Evolutionary conservation across 2,113 vertebrate species (phyloP), one percentile per base, ranked within the genome.

Genomic region (Tonatia bakeri): DNA sequence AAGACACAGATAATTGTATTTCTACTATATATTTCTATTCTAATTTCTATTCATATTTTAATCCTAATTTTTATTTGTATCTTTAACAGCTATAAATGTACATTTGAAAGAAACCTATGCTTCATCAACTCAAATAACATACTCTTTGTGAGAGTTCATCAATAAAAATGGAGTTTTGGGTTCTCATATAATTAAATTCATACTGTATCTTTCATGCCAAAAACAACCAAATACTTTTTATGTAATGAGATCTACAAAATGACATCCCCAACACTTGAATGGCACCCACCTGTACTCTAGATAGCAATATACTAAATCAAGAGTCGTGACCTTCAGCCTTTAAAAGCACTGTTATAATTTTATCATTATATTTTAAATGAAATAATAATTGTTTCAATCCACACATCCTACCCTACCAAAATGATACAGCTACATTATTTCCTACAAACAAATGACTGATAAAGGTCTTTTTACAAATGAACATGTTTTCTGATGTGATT

Each of bases 101-200:
- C 20, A 31, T 81, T 72, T 64, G 7, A 8, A 31, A 54, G 61
- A 75, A 67, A 22, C 7, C 31, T 61, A 31, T 19, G n/a, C 81
- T 94, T 72, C 91, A 38, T 64, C n/a, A 77, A 94, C 40, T 72
- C 45, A 95, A 67, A 50, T 7, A 95, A 70, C 13, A 81, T 76
- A 90, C 47, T 76, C 2, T 82, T 70, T 20, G 31, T 67, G 43
- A 97, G 50, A 80, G 87, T 8, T 73, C 69, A 85, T n/a, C 38
- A 80, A 69, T 20, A 75, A 67, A 91, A 69, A 59, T 1, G 15
- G 8, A 77, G 22, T 47, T 70, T 64, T 47, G 4, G 33, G 36
- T 89, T 91, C 38, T 45, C 54, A 77, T 43, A 90, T 19, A 95
- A 26, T 92, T 88, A 96, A 92, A 95, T 92, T 87, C 64, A 92